phyloP scores from a whole-genome alignment of 2,797 vertebrate species.

The Gymnopithys bicolor region DNA sequence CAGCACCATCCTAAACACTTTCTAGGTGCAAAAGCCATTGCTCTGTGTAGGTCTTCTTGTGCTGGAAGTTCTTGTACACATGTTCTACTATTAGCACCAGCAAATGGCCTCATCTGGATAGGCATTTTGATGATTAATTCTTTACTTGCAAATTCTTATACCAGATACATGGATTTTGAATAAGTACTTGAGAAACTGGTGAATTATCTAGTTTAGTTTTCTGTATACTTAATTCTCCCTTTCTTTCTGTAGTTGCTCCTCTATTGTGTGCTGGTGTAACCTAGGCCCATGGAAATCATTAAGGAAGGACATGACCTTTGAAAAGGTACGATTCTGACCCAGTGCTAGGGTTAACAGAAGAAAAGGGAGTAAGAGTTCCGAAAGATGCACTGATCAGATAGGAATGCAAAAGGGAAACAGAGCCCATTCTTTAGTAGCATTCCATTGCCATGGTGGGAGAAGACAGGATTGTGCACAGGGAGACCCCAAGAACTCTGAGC shows the following conservation, averaged over 20 bases:
- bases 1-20: not conserved
- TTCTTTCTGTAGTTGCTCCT: not conserved
- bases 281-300: not conserved
- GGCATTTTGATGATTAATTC: not conserved
- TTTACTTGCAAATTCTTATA: not conserved
- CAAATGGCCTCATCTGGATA: not conserved
- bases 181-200: not conserved
- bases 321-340: not conserved
- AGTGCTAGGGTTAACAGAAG: not conserved
- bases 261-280: not conserved
- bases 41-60: not conserved
- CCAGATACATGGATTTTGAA: not conserved
- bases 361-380: not conserved
- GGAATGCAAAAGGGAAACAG: not conserved
- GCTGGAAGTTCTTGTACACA: not conserved
- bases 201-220: not conserved
- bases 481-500: not conserved
- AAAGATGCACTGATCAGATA: not conserved
- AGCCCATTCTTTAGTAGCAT: not conserved
- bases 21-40: not conserved
- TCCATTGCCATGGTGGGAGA: not conserved
- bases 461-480: accelerated
- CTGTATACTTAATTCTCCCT: not conserved
- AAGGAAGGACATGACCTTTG: not conserved
- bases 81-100: not conserved